Percentiles rank a stretch among this genome's conserved stretches.
Evolutionary conservation across 2,797 vertebrate species (phyloP).

Genomic region (Sebastes alutus): DNA sequence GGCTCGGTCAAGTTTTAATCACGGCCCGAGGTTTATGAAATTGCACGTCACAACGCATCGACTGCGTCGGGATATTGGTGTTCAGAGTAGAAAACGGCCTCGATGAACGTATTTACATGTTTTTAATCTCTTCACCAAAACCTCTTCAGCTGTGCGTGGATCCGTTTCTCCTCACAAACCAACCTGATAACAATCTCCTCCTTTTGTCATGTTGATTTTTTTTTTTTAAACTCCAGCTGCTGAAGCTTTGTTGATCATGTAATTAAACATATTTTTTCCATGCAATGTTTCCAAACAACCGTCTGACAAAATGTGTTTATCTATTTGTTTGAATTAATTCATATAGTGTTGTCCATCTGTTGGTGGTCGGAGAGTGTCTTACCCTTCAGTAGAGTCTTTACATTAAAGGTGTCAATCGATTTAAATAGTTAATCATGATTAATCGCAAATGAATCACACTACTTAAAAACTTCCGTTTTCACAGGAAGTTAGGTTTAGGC

Average conservation of each 20-base stretch:
- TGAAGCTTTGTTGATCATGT: not conserved
- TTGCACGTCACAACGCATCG: not conserved
- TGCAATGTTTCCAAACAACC: not conserved
- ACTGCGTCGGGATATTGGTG: not conserved
- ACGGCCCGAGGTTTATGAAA: not conserved
- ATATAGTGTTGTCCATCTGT: no score
- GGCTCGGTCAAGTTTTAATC: not conserved
- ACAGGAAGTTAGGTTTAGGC: no score
- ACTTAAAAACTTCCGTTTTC: no score
- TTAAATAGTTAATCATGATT: no score
- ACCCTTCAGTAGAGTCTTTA: not conserved
- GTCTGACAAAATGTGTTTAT: not conserved
- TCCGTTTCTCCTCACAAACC: not conserved
- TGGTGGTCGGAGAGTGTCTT: not conserved
- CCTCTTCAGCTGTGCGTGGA: not conserved
- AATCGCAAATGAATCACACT: no score
- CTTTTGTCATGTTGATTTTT: not conserved
- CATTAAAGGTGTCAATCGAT: no score
- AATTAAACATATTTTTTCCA: not conserved
- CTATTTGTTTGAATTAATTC: not conserved
- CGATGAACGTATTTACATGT: not conserved
- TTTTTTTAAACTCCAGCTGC: not conserved
- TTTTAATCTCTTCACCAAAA: not conserved
- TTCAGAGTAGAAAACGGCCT: not conserved
- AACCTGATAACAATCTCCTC: not conserved